Evolutionary conservation across 2,888 invertebrate species (phyloP).

Genomic region (Drosophila leonis): DNA sequence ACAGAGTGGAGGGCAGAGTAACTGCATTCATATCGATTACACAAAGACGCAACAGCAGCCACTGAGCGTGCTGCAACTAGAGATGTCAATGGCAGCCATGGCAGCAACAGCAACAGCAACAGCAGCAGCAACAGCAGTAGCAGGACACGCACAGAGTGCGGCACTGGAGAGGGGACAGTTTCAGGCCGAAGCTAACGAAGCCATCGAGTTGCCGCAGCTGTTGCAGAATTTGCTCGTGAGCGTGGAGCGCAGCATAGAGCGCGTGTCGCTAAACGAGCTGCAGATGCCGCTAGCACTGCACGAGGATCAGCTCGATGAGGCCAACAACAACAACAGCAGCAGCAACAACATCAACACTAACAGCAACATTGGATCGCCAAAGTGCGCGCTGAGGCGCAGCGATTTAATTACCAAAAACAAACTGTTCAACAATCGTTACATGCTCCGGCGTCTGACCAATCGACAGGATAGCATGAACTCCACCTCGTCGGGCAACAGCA

Average conservation of each 20-base stretch:
- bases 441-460: conserved; percentile 84
- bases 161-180: conserved; percentile 55
- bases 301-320: conserved; percentile 64
- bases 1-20: conserved; percentile 77
- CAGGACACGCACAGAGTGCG: conserved; percentile 56
- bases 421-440: conserved; percentile 85
- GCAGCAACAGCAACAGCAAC: conserved; percentile 25
- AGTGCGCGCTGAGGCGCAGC: conserved; percentile 85
- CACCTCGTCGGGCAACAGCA: conserved; percentile 83
- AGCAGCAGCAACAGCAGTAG: conserved; percentile 1
- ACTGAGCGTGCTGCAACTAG: conserved; percentile 84
- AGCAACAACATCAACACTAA: conserved; percentile 68
- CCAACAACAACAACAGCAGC: conserved; percentile 50
- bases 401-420: conserved; percentile 86
- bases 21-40: conserved; percentile 84
- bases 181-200: conserved; percentile 59
- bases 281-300: conserved; percentile 88
- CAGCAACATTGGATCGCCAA: conserved; percentile 84
- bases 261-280: conserved; percentile 89
- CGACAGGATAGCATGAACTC: conserved; percentile 85
- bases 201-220: conserved; percentile 87
- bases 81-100: conserved; percentile 74
- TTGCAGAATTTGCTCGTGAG: conserved; percentile 89
- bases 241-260: conserved; percentile 89
- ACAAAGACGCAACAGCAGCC: conserved; percentile 71